Evolutionary conservation across 1,140 invertebrate genomes (phyloP).

Genomic region (Euwallacea similis): DNA sequence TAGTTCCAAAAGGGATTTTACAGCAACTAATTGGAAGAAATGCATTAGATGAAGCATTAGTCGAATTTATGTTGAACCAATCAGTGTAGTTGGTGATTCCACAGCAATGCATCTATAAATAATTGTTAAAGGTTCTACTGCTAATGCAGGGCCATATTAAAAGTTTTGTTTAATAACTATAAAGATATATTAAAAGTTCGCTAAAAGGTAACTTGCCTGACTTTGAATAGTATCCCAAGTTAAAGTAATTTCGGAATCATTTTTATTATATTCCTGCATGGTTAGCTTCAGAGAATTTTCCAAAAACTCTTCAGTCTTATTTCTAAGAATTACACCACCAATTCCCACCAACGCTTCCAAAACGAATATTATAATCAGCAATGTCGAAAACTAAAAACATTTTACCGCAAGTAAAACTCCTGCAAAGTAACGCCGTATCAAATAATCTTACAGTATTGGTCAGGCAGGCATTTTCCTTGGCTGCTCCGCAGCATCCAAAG

Average conservation of each 20-base stretch:
- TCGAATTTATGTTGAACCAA: slow-evolving; percentile 58
- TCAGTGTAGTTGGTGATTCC: slow-evolving; percentile 63
- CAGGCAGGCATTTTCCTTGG: slow-evolving; percentile 85
- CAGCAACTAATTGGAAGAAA: slow-evolving; percentile 68
- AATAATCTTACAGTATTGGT: slow-evolving; percentile 68
- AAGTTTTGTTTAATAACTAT: background rate
- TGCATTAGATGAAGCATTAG: background rate
- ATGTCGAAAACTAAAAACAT: slow-evolving; percentile 71
- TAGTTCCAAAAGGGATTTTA: slow-evolving; percentile 51
- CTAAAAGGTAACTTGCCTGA: slow-evolving; percentile 56
- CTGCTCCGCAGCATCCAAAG: slow-evolving; percentile 84
- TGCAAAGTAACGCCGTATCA: background rate
- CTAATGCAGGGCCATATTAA: background rate
- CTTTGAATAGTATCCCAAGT: slow-evolving; percentile 75
- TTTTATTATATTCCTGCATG: slow-evolving; percentile 64
- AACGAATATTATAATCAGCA: slow-evolving; percentile 79
- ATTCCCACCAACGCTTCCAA: slow-evolving; percentile 83
- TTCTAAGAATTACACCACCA: slow-evolving; percentile 76
- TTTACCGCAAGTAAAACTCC: no score
- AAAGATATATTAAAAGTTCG: background rate
- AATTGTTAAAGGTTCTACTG: background rate
- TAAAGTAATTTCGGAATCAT: slow-evolving; percentile 56
- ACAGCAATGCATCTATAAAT: slow-evolving; percentile 70
- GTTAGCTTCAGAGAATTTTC: slow-evolving; percentile 65
- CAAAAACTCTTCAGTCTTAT: slow-evolving; percentile 66